Percentiles rank a stretch among this genome's conserved stretches.
Conservation (phyloP, 2,888 invertebrate species). For the Apodemia zela region DNA sequence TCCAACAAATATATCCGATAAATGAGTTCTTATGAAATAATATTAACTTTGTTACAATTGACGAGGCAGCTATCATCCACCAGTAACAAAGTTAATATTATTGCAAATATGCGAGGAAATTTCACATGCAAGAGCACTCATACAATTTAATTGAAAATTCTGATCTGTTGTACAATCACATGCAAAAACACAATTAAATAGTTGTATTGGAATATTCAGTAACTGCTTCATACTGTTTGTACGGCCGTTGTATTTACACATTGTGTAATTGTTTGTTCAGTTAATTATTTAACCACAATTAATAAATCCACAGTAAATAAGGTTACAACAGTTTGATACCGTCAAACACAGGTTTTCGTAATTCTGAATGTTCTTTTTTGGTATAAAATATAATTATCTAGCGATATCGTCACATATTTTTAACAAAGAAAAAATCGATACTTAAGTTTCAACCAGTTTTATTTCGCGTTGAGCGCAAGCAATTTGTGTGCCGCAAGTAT, state of each 20-base stretch:
- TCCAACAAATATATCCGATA: no score
- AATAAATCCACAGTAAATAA: background rate
- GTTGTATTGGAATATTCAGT: background rate
- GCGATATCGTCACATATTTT: no score
- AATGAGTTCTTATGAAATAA: no score
- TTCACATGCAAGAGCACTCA: slow-evolving; percentile 2
- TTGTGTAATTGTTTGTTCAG: background rate
- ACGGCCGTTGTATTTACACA: background rate
- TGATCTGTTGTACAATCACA: slow-evolving; percentile 2
- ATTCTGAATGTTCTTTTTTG: background rate
- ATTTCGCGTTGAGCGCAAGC: no score
- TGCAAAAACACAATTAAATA: background rate
- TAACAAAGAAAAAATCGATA: no score
- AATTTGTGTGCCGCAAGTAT: no score
- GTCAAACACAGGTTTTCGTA: background rate
- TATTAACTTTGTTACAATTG: background rate
- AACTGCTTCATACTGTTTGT: background rate
- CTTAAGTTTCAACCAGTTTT: no score
- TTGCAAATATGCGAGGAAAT: slow-evolving; percentile 4
- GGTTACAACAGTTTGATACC: background rate
- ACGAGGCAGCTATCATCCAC: background rate
- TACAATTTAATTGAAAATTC: slow-evolving; percentile 14
- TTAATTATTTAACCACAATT: background rate
- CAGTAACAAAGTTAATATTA: slow-evolving; percentile 1
- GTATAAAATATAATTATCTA: no score